A percentile compares a stretch with the other conserved stretches of the same genome.
These are phyloP conservation scores for Orientallactaga bullata DNA, from an alignment of 2,113 vertebrate genomes.

Conservation along the genomic window DNA sequence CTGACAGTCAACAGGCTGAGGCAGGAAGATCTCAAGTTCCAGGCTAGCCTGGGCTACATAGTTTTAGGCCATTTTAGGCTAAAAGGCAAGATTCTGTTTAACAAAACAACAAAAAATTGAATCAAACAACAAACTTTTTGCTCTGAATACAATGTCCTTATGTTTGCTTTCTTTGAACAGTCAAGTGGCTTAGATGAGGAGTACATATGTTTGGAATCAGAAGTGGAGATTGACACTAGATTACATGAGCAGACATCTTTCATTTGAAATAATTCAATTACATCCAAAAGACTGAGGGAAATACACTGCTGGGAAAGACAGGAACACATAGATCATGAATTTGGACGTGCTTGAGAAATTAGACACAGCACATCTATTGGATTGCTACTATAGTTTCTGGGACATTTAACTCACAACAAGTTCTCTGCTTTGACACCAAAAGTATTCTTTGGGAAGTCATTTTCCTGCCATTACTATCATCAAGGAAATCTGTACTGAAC, in stretches of 20 bases:
- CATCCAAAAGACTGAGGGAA: slow-evolving; percentile 45
- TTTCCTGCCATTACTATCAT: neutral
- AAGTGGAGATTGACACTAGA: slow-evolving; percentile 27
- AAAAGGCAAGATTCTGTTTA: neutral
- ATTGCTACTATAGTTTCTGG: neutral
- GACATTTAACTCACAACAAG: neutral
- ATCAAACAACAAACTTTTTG: slow-evolving; percentile 1
- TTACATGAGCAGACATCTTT: slow-evolving; percentile 4
- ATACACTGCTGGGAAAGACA: neutral
- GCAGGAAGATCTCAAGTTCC: neutral
- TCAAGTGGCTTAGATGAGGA: neutral
- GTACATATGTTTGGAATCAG: slow-evolving; percentile 32
- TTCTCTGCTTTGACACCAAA: neutral
- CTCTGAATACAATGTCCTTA: neutral
- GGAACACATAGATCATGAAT: neutral
- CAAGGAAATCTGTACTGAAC: neutral
- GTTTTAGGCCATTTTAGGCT: neutral
- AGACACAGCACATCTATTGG: slow-evolving; percentile 43
- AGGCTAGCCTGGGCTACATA: neutral
- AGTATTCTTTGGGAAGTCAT: neutral
- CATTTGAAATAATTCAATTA: slow-evolving; percentile 47
- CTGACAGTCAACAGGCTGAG: neutral
- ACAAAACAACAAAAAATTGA: neutral
- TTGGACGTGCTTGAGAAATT: neutral
- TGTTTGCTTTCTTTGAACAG: slow-evolving; percentile 17